Conservation (phyloP, 2,113 vertebrate species). For the Plecturocebus donacophilus region DNA sequence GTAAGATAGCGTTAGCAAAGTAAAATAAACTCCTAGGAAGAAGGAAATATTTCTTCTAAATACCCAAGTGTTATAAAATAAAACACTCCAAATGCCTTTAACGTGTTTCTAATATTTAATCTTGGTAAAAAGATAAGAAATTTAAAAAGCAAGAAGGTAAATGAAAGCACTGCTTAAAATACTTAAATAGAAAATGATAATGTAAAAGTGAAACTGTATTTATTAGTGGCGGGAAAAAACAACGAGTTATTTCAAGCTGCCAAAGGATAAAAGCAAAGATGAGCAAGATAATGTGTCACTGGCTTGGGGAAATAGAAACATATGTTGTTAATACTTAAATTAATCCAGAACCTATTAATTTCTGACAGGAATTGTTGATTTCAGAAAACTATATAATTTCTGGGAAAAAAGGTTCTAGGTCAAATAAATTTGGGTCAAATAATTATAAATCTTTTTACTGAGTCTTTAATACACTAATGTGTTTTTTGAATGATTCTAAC, state of each 20-base stretch:
- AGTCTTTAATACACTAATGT: not conserved
- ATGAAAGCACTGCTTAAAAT: constrained; percentile 13
- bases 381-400: not conserved
- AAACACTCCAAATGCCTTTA: constrained; percentile 37
- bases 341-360: not conserved
- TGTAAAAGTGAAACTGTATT: not conserved
- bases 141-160: constrained; percentile 42
- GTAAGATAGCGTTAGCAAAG: not conserved
- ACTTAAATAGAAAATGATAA: constrained; percentile 13
- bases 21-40: not conserved
- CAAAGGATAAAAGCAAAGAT: not conserved
- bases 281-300: not conserved
- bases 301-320: not conserved
- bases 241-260: not conserved
- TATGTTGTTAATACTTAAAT: not conserved
- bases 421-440: not conserved
- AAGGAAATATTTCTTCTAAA: constrained; percentile 19
- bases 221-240: not conserved
- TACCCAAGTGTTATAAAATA: not conserved
- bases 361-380: no score
- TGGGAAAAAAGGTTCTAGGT: not conserved
- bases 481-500: not conserved
- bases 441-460: not conserved
- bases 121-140: constrained; percentile 20
- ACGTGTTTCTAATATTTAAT: not conserved